Percentiles rank a stretch among this genome's conserved stretches.
Conservation (phyloP, 2,797 vertebrate genomes). For the Cercopithecus petaurista region DNA sequence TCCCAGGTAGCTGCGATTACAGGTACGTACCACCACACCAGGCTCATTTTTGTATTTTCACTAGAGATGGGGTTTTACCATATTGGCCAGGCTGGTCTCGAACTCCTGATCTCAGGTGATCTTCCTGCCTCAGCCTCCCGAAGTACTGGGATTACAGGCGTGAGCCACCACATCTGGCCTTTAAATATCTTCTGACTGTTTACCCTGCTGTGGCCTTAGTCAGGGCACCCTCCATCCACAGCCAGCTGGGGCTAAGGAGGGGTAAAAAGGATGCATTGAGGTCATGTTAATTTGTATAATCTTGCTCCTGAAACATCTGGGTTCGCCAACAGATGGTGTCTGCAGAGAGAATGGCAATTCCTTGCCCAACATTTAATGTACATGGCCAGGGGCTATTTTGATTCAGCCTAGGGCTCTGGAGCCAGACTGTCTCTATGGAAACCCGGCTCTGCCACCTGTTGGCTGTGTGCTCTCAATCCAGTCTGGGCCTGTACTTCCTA, state of each 20-base stretch:
- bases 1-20: no score
- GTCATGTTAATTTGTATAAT: neutral
- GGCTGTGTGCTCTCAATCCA: neutral
- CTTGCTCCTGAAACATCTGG: neutral
- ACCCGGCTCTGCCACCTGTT: neutral
- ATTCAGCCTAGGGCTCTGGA: neutral
- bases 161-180: fast-evolving
- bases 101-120: no score
- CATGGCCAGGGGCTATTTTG: neutral
- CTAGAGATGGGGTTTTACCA: no score
- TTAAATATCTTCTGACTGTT: neutral
- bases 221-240: neutral
- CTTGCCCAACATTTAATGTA: no score
- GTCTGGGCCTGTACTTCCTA: neutral
- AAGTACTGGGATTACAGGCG: no score
- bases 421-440: neutral
- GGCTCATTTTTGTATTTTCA: no score
- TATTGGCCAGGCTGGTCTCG: no score
- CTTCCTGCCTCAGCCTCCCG: no score
- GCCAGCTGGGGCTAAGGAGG: neutral
- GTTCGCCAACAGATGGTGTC: neutral
- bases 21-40: no score
- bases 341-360: neutral
- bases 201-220: no score
- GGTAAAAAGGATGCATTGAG: neutral